Conservation (phyloP, 2,797 vertebrate genomes). For the Siniperca scherzeri region DNA sequence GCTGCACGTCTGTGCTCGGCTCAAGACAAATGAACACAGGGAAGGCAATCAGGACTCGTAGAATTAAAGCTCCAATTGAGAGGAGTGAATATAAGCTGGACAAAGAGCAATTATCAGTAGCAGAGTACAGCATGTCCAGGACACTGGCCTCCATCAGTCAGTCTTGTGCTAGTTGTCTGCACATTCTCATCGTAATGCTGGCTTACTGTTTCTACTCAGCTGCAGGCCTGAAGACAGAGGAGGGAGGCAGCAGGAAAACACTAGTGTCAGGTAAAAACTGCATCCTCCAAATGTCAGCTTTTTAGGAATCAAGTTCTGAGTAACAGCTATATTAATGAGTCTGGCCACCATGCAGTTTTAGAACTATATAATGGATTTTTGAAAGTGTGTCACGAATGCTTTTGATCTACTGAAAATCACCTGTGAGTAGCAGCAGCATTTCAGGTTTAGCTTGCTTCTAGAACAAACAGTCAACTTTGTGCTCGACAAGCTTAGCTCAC, state of each 20-base stretch:
- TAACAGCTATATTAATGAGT: conserved; percentile 56
- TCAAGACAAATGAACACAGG: conserved; percentile 69
- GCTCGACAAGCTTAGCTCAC: conserved; percentile 13
- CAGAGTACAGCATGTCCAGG: conserved; percentile 64
- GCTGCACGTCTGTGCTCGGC: conserved; percentile 35
- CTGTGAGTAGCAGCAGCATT: conserved; percentile 22
- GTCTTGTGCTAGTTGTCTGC: conserved; percentile 48
- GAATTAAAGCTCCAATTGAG: conserved; percentile 71
- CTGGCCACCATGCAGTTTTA: conserved; percentile 44
- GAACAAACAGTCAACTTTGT: conserved; percentile 32
- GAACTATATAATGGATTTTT: conserved; percentile 52
- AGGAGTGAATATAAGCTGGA: conserved; percentile 65
- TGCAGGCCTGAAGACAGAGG: conserved; percentile 33
- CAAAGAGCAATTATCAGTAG: conserved; percentile 76
- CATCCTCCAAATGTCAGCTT: conserved; percentile 59
- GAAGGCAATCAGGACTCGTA: conserved; percentile 65
- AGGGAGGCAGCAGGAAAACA: conserved; percentile 57
- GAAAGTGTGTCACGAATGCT: conserved; percentile 47
- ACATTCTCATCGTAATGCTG: conserved; percentile 41
- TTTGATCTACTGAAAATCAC: conserved; percentile 36
- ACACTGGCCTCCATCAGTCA: conserved; percentile 58
- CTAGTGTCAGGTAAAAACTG: conserved; percentile 54
- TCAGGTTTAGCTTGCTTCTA: conserved; percentile 31
- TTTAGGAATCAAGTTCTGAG: conserved; percentile 41
- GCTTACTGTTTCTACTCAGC: conserved; percentile 30